phyloP scores from a whole-genome alignment of 1,140 invertebrate species.

The Hycleus phaleratus region DNA sequence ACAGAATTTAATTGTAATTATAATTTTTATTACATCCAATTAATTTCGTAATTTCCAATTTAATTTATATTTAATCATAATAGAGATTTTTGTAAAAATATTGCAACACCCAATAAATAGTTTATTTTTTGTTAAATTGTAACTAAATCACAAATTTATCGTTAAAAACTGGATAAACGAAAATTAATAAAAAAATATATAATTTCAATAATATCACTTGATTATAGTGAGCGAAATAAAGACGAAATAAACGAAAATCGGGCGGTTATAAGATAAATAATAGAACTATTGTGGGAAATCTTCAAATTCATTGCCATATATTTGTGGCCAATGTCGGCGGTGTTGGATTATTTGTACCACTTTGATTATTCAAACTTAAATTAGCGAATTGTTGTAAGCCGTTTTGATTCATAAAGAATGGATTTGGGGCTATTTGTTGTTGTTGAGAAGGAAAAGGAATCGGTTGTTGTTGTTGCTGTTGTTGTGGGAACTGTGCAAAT shows the following conservation, averaged over 20 bases:
- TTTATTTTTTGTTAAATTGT: neutral
- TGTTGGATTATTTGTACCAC: slow-evolving; percentile 4
- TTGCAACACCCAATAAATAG: slow-evolving; percentile 13
- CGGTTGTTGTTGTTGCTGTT: slow-evolving; percentile 6
- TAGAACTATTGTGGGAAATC: no score
- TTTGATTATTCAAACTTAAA: slow-evolving; percentile 28
- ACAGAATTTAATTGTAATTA: no score
- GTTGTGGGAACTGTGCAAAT: slow-evolving; percentile 5
- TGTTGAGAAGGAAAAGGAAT: slow-evolving; percentile 4
- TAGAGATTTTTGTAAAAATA: slow-evolving; percentile 3
- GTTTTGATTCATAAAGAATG: slow-evolving; percentile 31
- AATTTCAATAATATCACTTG: slow-evolving; percentile 10
- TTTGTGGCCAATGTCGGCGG: slow-evolving; percentile 27
- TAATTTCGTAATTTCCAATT: no score
- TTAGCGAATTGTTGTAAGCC: slow-evolving; percentile 34
- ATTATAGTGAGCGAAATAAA: slow-evolving; percentile 10
- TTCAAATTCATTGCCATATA: slow-evolving; percentile 32
- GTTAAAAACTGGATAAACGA: neutral
- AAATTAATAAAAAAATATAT: slow-evolving; percentile 6
- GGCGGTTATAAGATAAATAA: slow-evolving; percentile 5
- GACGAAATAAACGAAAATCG: neutral
- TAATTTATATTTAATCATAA: no score
- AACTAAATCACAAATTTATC: slow-evolving; percentile 6
- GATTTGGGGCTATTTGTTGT: slow-evolving; percentile 22
- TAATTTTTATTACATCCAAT: no score